These are phyloP conservation scores for Cryptoprocta ferox DNA, from an alignment of 2,797 vertebrate species.

Conservation along the genomic window DNA sequence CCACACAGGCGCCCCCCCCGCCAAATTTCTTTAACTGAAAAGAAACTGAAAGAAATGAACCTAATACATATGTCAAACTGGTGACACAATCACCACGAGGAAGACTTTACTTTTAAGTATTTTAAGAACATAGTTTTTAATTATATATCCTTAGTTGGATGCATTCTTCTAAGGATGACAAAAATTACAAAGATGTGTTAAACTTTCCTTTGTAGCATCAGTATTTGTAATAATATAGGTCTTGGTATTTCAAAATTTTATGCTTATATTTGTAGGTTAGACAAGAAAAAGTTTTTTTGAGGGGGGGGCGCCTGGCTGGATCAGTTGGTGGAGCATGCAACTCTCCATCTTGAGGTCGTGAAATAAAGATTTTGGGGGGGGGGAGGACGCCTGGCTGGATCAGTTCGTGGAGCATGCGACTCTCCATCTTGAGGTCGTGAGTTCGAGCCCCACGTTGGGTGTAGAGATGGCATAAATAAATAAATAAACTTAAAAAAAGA, in stretches of 20 bases:
- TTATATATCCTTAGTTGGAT: not conserved
- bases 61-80: not conserved
- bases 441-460: no score
- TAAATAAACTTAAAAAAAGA: no score
- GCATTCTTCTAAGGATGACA: not conserved
- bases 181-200: not conserved
- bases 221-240: not conserved
- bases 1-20: no score
- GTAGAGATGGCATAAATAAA: no score
- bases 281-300: not conserved
- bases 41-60: not conserved
- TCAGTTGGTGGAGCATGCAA: no score
- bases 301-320: no score
- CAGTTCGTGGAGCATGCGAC: no score
- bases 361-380: not conserved
- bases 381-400: no score
- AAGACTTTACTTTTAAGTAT: not conserved
- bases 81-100: not conserved
- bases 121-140: slow-evolving; percentile 21
- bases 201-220: not conserved
- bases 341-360: no score
- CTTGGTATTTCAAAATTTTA: not conserved
- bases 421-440: no score
- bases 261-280: not conserved
- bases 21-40: slow-evolving; percentile 1